Conservation (phyloP, 2,797 vertebrate species). For the Mareca penelope region DNA sequence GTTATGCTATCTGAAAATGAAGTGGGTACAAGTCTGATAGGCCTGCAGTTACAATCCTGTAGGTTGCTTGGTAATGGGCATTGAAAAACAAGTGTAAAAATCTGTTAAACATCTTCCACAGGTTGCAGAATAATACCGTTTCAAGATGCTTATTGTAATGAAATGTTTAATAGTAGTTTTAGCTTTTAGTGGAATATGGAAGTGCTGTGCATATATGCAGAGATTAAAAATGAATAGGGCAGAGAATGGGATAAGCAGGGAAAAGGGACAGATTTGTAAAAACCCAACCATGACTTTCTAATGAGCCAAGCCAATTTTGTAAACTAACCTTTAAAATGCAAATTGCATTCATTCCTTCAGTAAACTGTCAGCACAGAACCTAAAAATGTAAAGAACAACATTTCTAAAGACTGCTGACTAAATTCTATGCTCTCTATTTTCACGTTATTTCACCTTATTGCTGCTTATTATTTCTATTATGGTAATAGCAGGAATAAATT, state of each 20-base stretch:
- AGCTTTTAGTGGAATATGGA: background rate
- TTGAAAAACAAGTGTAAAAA: background rate
- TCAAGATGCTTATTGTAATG: background rate
- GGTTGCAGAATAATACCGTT: background rate
- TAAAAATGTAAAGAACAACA: background rate
- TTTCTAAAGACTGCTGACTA: background rate
- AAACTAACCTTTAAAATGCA: slow-evolving; percentile 16
- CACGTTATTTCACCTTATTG: slow-evolving; percentile 32
- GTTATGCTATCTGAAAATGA: slow-evolving; percentile 10
- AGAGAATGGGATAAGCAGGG: background rate
- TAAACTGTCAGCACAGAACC: background rate
- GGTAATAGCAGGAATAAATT: background rate
- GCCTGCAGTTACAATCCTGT: background rate
- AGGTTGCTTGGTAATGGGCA: background rate
- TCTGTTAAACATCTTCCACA: background rate
- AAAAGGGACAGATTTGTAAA: background rate
- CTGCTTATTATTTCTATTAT: slow-evolving; percentile 20
- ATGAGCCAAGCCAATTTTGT: slow-evolving; percentile 17
- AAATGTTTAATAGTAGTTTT: slow-evolving; percentile 1
- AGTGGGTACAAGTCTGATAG: slow-evolving; percentile 10
- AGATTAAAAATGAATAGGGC: background rate
- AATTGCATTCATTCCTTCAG: background rate
- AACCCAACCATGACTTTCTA: background rate
- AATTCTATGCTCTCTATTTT: slow-evolving; percentile 19
- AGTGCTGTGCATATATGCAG: background rate